phyloP scores from a whole-genome alignment of 1,140 invertebrate genomes.

The Bombus waltoni region DNA sequence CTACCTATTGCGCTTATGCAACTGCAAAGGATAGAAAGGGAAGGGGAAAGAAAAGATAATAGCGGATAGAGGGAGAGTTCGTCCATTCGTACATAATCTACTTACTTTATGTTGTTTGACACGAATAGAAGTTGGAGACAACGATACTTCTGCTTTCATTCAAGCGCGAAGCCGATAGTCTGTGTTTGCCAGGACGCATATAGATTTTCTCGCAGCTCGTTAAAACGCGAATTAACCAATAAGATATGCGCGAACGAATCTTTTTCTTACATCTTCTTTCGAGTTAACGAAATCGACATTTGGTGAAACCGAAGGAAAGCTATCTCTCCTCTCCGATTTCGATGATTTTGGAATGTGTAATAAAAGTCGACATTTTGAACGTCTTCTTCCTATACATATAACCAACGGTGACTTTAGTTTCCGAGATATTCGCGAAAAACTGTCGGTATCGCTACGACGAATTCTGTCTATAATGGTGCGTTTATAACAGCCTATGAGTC shows the following conservation, averaged over 20 bases:
- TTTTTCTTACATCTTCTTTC: neutral
- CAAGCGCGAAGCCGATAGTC: constrained; percentile 42
- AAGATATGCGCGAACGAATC: neutral
- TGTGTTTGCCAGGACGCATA: constrained; percentile 39
- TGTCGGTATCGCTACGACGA: too few relatives aligned
- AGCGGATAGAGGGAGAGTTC: neutral
- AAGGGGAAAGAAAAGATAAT: neutral
- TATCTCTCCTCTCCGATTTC: too few relatives aligned
- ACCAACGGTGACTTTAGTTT: too few relatives aligned
- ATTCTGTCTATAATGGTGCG: too few relatives aligned
- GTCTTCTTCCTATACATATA: too few relatives aligned
- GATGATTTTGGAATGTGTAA: too few relatives aligned
- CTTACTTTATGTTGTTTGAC: constrained; percentile 61
- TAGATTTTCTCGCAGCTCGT: constrained; percentile 20
- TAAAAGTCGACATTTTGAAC: too few relatives aligned
- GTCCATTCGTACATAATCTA: constrained; percentile 28
- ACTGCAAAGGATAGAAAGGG: constrained; percentile 5
- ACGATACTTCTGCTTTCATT: constrained; percentile 30
- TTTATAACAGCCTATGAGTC: too few relatives aligned
- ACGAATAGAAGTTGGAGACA: constrained; percentile 50
- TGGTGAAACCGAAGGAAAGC: neutral
- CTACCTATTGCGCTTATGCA: constrained; percentile 36
- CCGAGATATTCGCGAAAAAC: too few relatives aligned
- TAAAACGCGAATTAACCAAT: neutral
- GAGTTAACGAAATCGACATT: neutral